Evolutionary conservation across 1,140 invertebrate species (phyloP).

Genomic region (Zaprionus nigranus): DNA sequence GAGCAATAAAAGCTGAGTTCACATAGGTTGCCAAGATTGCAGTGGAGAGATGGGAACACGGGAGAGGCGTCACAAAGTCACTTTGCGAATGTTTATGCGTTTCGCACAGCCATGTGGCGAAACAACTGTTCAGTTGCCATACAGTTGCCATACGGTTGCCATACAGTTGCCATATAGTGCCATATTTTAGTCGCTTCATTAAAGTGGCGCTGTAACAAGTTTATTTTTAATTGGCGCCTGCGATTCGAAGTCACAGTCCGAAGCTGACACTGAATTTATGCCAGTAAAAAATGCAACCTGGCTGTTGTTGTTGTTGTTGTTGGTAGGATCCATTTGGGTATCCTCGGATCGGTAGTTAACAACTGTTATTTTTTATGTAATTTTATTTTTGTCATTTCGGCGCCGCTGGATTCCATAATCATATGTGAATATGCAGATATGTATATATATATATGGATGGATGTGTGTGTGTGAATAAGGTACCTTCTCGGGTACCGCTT

Average conservation of each 20-base stretch:
- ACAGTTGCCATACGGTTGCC: conserved; percentile 7
- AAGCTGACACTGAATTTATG: not conserved
- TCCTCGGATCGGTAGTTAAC: conserved; percentile 68
- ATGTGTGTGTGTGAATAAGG: not conserved
- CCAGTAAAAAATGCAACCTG: not conserved
- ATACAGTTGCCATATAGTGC: conserved; percentile 41
- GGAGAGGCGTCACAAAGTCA: conserved; percentile 19
- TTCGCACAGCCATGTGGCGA: not conserved
- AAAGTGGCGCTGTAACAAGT: conserved; percentile 78
- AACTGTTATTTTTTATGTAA: conserved; percentile 83
- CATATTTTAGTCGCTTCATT: conserved; percentile 73
- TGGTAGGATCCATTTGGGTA: conserved; percentile 9
- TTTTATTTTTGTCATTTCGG: conserved; percentile 83
- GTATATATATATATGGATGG: conserved; percentile 24
- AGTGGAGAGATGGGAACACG: not conserved
- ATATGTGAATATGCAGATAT: conserved; percentile 12
- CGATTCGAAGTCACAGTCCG: conserved; percentile 1
- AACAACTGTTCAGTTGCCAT: not conserved
- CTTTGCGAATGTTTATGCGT: conserved; percentile 8
- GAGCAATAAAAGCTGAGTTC: conserved; percentile 19
- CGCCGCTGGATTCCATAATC: conserved; percentile 62
- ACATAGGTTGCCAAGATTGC: conserved; percentile 18
- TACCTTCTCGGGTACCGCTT: conserved; percentile 15
- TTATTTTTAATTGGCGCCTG: conserved; percentile 79
- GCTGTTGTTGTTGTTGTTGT: not conserved